Percentiles rank a stretch among this genome's conserved stretches.
These are phyloP conservation scores for Aldabrachelys gigantea DNA, from an alignment of 2,113 vertebrate genomes.

Conservation along the genomic window DNA sequence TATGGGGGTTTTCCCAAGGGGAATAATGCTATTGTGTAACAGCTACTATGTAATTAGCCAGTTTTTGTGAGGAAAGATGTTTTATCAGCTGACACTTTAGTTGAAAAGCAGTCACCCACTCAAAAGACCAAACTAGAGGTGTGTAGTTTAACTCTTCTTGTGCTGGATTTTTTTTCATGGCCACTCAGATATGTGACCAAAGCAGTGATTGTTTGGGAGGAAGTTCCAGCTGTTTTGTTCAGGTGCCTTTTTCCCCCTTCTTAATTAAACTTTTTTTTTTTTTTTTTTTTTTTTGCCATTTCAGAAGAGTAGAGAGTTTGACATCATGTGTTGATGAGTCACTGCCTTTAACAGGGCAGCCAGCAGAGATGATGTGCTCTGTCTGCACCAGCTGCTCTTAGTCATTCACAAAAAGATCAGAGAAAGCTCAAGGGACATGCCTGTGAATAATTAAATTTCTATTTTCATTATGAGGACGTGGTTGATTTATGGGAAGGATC, in stretches of 20 bases:
- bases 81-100: background rate
- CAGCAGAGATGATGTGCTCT: constrained; percentile 62
- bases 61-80: background rate
- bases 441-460: constrained; percentile 82
- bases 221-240: constrained; percentile 66
- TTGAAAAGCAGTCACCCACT: background rate
- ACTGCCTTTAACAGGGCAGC: constrained; percentile 73
- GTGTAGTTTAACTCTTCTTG: background rate
- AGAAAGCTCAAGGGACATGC: constrained; percentile 75
- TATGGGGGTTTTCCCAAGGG: background rate
- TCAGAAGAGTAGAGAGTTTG: constrained; percentile 67
- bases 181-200: constrained; percentile 34
- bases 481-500: constrained; percentile 69
- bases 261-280: constrained; percentile 68
- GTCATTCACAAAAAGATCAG: constrained; percentile 79
- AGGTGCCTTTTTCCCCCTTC: constrained; percentile 55
- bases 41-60: background rate
- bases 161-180: background rate
- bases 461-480: constrained; percentile 72
- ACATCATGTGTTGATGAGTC: constrained; percentile 79
- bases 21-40: background rate
- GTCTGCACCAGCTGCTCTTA: constrained; percentile 74
- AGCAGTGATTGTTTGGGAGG: constrained; percentile 40
- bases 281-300: constrained; percentile 58
- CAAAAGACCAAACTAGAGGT: fast-evolving